These are phyloP conservation scores for Manis javanica DNA, from an alignment of 2,797 vertebrate species.

Conservation along the genomic window DNA sequence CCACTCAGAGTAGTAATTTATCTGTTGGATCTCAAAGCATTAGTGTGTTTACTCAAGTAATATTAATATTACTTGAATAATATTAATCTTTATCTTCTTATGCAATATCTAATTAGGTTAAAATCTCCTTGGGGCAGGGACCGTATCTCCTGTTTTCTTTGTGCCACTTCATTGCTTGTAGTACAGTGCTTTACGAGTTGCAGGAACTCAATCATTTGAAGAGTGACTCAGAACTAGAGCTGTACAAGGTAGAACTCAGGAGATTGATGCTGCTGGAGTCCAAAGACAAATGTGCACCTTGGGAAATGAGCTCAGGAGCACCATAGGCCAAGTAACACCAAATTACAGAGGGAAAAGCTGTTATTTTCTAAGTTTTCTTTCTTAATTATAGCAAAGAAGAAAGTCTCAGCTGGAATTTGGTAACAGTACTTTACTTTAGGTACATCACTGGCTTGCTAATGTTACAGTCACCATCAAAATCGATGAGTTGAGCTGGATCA, in stretches of 20 bases:
- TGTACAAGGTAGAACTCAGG: not conserved
- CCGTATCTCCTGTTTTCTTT: not conserved
- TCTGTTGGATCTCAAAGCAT: not conserved
- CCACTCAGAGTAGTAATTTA: not conserved
- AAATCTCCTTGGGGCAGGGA: not conserved
- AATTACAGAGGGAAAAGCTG: not conserved
- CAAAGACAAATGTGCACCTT: not conserved
- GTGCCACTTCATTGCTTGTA: not conserved
- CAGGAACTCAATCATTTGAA: not conserved
- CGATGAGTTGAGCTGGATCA: not conserved
- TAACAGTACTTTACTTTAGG: not conserved
- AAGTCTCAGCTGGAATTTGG: not conserved
- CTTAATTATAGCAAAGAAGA: not conserved
- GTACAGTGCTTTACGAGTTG: not conserved
- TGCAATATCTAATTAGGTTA: not conserved
- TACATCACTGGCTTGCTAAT: not conserved
- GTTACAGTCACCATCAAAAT: not conserved
- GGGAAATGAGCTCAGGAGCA: not conserved
- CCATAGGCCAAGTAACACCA: not conserved
- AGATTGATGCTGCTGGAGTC: not conserved
- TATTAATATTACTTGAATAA: not conserved
- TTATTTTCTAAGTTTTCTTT: constrained; percentile 25
- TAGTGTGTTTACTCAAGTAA: not conserved
- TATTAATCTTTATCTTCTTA: not conserved
- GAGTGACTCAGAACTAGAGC: not conserved